Evolutionary conservation across 2,113 vertebrate genomes (phyloP).

Genomic region (Parus major): DNA sequence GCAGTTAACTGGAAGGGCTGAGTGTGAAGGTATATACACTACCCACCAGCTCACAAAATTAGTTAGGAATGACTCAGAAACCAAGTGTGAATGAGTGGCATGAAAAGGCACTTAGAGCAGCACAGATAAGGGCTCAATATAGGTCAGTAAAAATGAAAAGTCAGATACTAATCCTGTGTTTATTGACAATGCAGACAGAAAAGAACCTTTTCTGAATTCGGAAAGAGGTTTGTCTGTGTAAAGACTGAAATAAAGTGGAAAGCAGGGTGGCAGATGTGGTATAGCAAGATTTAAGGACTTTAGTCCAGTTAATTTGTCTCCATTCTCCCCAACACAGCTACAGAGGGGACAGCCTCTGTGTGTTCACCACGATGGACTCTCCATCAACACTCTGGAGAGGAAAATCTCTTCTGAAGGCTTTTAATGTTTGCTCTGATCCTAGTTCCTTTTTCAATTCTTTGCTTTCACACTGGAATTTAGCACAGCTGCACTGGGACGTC

Average conservation of each 20-base stretch:
- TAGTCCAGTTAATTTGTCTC: neutral
- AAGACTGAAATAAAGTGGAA: neutral
- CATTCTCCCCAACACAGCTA: neutral
- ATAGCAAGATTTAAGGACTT: neutral
- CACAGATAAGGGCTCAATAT: neutral
- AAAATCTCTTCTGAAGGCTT: neutral
- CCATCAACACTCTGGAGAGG: neutral
- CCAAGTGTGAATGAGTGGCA: neutral
- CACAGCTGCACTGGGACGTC: constrained; percentile 46
- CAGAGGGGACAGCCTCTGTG: neutral
- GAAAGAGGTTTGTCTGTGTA: neutral
- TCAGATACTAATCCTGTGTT: neutral
- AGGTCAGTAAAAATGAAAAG: constrained; percentile 12
- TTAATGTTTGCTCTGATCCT: neutral
- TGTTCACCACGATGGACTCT: neutral
- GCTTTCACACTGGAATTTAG: constrained; percentile 7
- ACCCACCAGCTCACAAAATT: constrained; percentile 45
- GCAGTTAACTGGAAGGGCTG: neutral
- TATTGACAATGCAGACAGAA: neutral
- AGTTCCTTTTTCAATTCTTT: neutral
- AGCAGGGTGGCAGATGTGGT: neutral
- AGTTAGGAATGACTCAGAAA: constrained; percentile 43
- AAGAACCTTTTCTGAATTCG: neutral
- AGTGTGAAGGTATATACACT: neutral
- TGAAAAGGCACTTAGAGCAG: neutral